Conservation (phyloP, 2,113 vertebrate genomes). For the Thamnophis sirtalis region DNA sequence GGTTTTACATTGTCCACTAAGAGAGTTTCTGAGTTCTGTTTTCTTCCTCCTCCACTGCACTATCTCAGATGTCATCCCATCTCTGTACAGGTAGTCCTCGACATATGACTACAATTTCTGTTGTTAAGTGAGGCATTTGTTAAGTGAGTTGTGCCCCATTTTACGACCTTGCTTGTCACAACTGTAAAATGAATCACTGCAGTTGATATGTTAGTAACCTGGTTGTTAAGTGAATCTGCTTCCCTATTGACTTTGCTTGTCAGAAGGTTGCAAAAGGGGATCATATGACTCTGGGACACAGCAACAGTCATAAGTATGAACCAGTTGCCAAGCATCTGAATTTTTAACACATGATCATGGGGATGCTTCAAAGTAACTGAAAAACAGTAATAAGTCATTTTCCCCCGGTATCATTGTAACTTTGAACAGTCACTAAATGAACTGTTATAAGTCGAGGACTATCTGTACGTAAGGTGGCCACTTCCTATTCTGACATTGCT, state of each 20-base stretch:
- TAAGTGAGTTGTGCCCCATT: background rate
- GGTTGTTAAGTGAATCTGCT: background rate
- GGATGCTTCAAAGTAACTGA: background rate
- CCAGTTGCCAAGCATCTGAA: background rate
- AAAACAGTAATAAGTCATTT: background rate
- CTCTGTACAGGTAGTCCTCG: background rate
- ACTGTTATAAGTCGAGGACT: background rate
- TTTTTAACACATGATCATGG: background rate
- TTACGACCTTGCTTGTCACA: background rate
- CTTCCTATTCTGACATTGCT: background rate
- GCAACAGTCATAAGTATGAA: background rate
- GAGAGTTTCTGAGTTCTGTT: background rate
- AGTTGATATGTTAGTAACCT: background rate
- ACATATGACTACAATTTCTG: background rate
- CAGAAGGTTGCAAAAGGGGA: background rate
- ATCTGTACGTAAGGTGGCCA: background rate
- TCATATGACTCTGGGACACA: background rate
- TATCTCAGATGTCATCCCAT: background rate
- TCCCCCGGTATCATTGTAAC: background rate
- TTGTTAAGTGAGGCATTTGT: background rate
- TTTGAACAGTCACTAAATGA: background rate
- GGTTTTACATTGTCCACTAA: background rate
- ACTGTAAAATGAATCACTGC: background rate
- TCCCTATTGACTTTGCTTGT: background rate
- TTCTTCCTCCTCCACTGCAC: background rate